Evolutionary conservation across 1,140 invertebrate species (phyloP), one percentile per base, ranked within the genome.

Genomic region (Brachystomella parvula): DNA sequence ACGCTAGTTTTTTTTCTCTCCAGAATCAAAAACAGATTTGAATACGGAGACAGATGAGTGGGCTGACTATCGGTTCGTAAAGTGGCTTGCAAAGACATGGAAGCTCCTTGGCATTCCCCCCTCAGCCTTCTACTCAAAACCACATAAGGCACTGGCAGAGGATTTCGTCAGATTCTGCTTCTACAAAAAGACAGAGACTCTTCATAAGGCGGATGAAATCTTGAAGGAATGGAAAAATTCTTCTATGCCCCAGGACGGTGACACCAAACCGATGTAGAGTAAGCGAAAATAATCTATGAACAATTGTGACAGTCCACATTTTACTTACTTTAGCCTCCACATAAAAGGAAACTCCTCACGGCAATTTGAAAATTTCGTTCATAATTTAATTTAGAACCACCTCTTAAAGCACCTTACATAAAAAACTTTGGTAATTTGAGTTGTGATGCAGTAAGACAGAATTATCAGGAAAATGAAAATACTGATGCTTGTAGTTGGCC

Each of bases 101-200:
- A 94, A 94, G 65, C 78, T 99, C 21, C 87, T 95, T 74, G 88
- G 90, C 33, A 98, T 99, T 74, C 96, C 96, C 17, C 89, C 92
- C 15, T 89, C 89, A 58, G 94, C 92, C 0, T 99, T 99, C 79
- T 99, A 97, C 77, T 86, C 85, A 47, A 79, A 84, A 1, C 80
- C 81, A 21, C 85, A 98, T 77, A 96, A 96, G 77, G 77, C 83
- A 66, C 79, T 96, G 6, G 93, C 84, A 3, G 90, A 96, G 78
- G 86, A 95, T 77, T 91, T 86, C 75, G 87, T 97, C 2, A 82
- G 96, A 33, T 63, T 72, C 32, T 72, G 71, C 47, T 72, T 72
- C 47, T 72, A 72, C 66, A 72, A 72, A 59, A 72, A 72, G 49
- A 63, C 63, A n/a, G 71, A 72, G 44, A 72, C 71, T 15, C 58